These are phyloP conservation scores for Hoplostethus mediterraneus DNA, from an alignment of 2,797 vertebrate species.

Conservation along the genomic window DNA sequence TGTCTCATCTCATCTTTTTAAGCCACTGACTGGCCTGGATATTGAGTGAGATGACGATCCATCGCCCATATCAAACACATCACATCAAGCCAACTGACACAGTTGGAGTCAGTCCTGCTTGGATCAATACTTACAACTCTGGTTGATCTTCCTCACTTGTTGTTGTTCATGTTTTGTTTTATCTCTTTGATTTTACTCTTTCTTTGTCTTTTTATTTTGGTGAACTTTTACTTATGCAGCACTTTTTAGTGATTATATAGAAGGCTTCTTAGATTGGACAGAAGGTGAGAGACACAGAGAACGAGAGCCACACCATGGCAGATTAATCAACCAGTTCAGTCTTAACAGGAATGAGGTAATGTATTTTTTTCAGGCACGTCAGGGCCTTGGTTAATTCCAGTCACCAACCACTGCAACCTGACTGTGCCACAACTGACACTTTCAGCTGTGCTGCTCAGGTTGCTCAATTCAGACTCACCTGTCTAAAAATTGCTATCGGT, in stretches of 20 bases:
- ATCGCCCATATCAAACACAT: not conserved
- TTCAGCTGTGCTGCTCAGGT: constrained; percentile 52
- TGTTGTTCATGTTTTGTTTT: constrained; percentile 19
- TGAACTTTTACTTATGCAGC: not conserved
- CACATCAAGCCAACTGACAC: constrained; percentile 32
- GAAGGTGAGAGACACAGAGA: no score
- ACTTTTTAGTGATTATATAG: no score
- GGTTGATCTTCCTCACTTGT: not conserved
- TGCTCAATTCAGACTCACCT: constrained; percentile 53
- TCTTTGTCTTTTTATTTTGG: constrained; percentile 5
- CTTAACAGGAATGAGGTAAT: not conserved
- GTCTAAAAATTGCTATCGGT: constrained; percentile 59
- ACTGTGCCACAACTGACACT: constrained; percentile 52
- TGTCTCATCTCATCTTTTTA: constrained; percentile 48
- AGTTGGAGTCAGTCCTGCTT: not conserved
- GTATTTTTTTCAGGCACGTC: not conserved
- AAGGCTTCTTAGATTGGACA: no score
- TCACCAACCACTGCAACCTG: constrained; percentile 32
- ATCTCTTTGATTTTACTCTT: not conserved
- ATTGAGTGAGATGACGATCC: constrained; percentile 16
- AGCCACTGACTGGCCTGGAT: constrained; percentile 13
- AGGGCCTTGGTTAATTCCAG: constrained; percentile 39
- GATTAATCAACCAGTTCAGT: constrained; percentile 27
- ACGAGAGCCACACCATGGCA: not conserved
- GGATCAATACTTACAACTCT: not conserved